phyloP scores from a whole-genome alignment of 23 tunicate genomes.

The Phallusia fumigata region DNA sequence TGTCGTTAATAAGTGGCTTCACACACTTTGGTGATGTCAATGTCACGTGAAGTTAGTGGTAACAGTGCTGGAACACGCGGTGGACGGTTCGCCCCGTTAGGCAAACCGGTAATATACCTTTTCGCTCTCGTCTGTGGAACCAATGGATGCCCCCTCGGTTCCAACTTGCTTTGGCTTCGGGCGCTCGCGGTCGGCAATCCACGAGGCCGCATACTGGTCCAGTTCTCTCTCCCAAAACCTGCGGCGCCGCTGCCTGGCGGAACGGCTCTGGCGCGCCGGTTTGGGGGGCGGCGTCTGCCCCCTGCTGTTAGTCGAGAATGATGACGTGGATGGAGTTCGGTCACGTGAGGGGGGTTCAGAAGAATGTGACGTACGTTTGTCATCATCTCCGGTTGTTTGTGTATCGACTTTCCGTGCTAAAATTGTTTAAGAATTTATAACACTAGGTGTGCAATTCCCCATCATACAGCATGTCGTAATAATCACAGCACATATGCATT shows the following conservation, averaged over 20 bases:
- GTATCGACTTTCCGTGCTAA: no score
- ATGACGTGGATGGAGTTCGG: neutral
- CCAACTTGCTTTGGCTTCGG: neutral
- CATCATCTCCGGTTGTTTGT: no score
- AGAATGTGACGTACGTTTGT: neutral
- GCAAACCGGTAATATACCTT: slow-evolving; percentile 11
- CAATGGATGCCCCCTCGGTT: neutral
- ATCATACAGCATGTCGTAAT: no score
- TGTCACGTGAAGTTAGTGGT: neutral
- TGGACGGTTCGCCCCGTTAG: neutral
- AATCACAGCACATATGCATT: no score
- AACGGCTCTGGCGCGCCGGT: slow-evolving; percentile 17
- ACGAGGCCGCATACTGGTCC: neutral
- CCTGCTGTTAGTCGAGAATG: slow-evolving; percentile 31
- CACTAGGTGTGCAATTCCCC: no score
- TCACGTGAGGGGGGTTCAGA: neutral
- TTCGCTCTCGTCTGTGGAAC: slow-evolving; percentile 1
- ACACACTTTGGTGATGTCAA: slow-evolving; percentile 2
- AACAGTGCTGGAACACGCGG: neutral
- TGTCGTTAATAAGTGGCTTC: slow-evolving; percentile 1
- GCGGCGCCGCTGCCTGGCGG: neutral
- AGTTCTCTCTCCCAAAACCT: slow-evolving; percentile 10
- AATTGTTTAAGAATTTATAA: no score
- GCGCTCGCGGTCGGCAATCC: neutral
- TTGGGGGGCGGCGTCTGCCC: slow-evolving; percentile 26